Percentiles rank a stretch among this genome's conserved stretches.
Evolutionary conservation across 2,888 invertebrate species (phyloP).

Genomic region (Cephus pygmeus): DNA sequence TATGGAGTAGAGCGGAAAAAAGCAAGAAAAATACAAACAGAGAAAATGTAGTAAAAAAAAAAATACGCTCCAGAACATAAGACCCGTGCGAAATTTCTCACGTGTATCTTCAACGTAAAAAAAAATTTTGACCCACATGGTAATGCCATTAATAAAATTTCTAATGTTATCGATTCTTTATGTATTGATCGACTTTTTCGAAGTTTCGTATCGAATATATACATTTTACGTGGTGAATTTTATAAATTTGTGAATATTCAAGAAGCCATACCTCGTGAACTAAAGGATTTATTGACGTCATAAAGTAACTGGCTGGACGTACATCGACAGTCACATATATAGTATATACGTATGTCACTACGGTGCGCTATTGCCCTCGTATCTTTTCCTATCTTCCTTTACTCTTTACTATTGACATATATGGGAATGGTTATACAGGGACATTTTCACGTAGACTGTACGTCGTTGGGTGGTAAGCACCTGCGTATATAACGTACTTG

Average conservation of each 20-base stretch:
- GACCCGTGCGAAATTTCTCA: not conserved
- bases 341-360: not conserved
- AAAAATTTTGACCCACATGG: not conserved
- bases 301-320: not conserved
- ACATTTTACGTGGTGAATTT: not conserved
- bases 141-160: not conserved
- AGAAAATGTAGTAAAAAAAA: not conserved
- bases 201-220: not conserved
- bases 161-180: not conserved
- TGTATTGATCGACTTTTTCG: not conserved
- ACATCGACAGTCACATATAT: not conserved
- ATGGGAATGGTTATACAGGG: not conserved
- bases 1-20: not conserved
- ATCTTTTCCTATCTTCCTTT: not conserved
- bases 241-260: not conserved
- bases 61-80: not conserved
- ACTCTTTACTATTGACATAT: not conserved
- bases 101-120: not conserved
- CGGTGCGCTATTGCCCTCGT: not conserved
- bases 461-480: not conserved
- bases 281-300: not conserved
- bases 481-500: not conserved
- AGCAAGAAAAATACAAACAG: not conserved
- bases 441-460: not conserved
- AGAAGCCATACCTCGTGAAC: not conserved